Evolutionary conservation across 2,113 vertebrate species (phyloP).

Genomic region (Aegotheles bennettii): DNA sequence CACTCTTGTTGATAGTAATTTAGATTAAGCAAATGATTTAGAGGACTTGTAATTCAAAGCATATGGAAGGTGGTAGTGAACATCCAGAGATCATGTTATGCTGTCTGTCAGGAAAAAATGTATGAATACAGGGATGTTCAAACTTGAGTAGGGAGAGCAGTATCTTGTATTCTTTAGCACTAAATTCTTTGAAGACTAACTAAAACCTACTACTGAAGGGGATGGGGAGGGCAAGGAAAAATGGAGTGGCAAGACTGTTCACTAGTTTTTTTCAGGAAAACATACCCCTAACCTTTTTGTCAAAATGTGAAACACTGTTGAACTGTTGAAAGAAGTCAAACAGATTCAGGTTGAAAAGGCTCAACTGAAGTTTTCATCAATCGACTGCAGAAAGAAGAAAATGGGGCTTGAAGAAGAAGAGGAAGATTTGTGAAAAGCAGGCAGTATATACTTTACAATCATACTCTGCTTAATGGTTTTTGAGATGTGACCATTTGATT

Average conservation of each 20-base stretch:
- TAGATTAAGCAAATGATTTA: not conserved
- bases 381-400: not conserved
- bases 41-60: not conserved
- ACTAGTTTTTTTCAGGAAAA: not conserved
- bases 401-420: not conserved
- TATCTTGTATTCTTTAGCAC: not conserved
- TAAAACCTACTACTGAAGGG: rapidly evolving
- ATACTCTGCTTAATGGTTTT: not conserved
- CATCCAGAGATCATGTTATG: not conserved
- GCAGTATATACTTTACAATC: not conserved
- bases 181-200: not conserved
- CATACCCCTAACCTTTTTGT: not conserved
- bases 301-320: not conserved
- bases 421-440: not conserved
- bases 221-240: not conserved
- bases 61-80: not conserved
- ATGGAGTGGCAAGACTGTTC: not conserved
- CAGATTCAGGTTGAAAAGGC: not conserved
- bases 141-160: not conserved
- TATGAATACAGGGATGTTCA: not conserved
- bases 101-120: not conserved
- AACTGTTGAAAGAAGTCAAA: conserved; percentile 8
- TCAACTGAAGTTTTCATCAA: not conserved
- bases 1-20: not conserved
- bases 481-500: not conserved